phyloP scores from a whole-genome alignment of 2,888 invertebrate species.

The Patella pellucida region DNA sequence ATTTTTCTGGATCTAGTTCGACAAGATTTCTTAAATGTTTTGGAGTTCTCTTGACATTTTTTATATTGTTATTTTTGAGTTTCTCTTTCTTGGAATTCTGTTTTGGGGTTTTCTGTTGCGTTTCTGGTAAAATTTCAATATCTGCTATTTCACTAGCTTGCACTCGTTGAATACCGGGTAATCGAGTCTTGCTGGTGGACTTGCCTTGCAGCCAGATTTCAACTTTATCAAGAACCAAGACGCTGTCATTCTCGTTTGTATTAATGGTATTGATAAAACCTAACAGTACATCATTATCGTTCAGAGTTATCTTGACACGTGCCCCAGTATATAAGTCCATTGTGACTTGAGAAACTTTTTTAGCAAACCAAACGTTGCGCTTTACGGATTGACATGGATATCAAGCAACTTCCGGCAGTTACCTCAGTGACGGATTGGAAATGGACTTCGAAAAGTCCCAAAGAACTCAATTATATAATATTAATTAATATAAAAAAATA shows the following conservation, averaged over 20 bases:
- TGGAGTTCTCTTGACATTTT: slow-evolving; percentile 30
- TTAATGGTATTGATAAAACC: slow-evolving; percentile 1
- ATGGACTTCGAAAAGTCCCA: no score
- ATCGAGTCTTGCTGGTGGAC: neutral
- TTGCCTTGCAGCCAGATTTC: neutral
- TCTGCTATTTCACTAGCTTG: slow-evolving; percentile 39
- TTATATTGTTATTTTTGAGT: slow-evolving; percentile 24
- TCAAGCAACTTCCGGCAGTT: no score
- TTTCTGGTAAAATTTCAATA: slow-evolving; percentile 28
- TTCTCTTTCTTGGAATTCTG: slow-evolving; percentile 4
- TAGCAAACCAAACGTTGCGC: no score
- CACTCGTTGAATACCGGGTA: slow-evolving; percentile 42
- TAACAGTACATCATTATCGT: neutral
- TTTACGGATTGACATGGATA: no score
- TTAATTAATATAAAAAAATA: no score
- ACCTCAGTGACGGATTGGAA: no score
- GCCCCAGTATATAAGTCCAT: neutral
- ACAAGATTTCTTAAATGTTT: slow-evolving; percentile 34
- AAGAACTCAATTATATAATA: no score
- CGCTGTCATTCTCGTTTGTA: neutral
- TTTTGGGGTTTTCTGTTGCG: neutral
- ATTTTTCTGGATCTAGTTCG: slow-evolving; percentile 31
- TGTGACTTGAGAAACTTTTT: no score
- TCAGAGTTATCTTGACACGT: neutral
- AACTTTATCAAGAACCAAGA: neutral